Conservation (phyloP, 2,797 vertebrate species). For the Cossypha caffra region DNA sequence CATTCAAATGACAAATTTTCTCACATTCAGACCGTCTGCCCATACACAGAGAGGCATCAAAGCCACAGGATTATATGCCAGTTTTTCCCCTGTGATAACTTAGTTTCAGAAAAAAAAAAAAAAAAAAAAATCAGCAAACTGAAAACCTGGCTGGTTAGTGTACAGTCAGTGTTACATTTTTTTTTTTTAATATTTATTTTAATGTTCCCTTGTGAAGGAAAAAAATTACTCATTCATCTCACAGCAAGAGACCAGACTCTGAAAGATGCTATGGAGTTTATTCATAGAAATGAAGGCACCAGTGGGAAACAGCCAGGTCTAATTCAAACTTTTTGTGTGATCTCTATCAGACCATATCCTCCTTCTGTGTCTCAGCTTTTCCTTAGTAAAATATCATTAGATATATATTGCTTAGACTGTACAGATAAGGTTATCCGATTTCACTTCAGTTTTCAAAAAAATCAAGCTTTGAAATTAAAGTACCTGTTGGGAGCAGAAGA, state of each 20-base stretch:
- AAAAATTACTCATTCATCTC: background rate
- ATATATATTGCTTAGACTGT: background rate
- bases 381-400: background rate
- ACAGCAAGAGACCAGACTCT: background rate
- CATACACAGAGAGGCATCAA: background rate
- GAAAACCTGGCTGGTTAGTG: background rate
- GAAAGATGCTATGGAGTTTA: background rate
- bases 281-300: background rate
- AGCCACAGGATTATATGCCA: background rate
- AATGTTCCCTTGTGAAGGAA: background rate
- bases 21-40: background rate
- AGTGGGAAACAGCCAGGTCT: background rate
- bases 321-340: background rate
- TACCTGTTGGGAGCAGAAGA: background rate
- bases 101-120: background rate
- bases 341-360: background rate
- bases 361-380: background rate
- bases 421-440: background rate
- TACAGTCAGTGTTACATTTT: background rate
- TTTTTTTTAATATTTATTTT: constrained; percentile 9
- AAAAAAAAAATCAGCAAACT: background rate
- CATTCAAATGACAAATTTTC: background rate
- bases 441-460: background rate
- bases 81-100: background rate
- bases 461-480: background rate